Evolutionary conservation across 2,113 vertebrate species (phyloP).

Genomic region (Plectropomus leopardus): DNA sequence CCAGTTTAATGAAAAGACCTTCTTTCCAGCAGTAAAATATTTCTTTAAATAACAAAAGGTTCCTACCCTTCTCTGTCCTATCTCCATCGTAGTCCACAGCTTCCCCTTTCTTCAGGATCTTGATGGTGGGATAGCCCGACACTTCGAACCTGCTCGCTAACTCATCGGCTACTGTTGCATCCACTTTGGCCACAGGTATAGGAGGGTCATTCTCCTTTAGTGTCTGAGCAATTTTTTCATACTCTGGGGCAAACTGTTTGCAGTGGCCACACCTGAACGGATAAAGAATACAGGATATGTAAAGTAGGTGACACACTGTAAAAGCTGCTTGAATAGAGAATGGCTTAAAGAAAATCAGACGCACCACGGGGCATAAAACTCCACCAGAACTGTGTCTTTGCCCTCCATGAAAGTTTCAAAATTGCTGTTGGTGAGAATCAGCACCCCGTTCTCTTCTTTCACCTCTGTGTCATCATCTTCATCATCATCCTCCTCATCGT

Average conservation of each 20-base stretch:
- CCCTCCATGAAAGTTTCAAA: constrained; percentile 92
- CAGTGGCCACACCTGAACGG: constrained; percentile 97
- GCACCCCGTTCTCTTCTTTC: constrained; percentile 95
- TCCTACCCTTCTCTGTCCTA: constrained; percentile 89
- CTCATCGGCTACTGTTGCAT: constrained; percentile 87
- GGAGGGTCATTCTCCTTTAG: constrained; percentile 93
- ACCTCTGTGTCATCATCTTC: constrained; percentile 87
- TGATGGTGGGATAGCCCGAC: constrained; percentile 96
- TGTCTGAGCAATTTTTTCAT: constrained; percentile 93
- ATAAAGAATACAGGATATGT: too few species aligned
- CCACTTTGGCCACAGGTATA: constrained; percentile 94
- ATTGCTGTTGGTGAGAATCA: constrained; percentile 91
- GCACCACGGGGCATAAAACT: constrained; percentile 98
- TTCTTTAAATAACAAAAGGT: fast-evolving
- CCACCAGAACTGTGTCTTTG: constrained; percentile 93
- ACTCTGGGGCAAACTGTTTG: constrained; percentile 95
- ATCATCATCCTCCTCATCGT: constrained; percentile 65
- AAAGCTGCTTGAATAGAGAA: background rate
- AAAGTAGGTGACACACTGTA: background rate
- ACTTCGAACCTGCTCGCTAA: constrained; percentile 92
- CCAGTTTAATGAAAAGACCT: too few species aligned
- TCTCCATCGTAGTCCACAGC: constrained; percentile 93
- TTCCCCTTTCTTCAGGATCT: constrained; percentile 96
- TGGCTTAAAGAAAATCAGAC: constrained; percentile 15
- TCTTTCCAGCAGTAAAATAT: too few species aligned